Evolutionary conservation across 2,113 vertebrate genomes (phyloP).

Genomic region (Delphinus delphis): DNA sequence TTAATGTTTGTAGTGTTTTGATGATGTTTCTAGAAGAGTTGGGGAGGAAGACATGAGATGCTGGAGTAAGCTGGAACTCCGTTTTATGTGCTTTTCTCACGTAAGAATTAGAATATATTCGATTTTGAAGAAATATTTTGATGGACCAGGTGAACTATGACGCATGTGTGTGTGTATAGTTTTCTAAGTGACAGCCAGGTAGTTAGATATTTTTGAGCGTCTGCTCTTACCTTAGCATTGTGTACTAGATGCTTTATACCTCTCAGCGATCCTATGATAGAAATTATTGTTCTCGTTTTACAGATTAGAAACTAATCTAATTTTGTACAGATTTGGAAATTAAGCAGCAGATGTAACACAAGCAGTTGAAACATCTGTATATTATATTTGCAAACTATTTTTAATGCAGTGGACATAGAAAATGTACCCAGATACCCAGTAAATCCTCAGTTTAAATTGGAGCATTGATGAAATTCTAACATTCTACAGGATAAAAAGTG

Average conservation of each 20-base stretch:
- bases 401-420: neutral
- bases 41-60: neutral
- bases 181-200: neutral
- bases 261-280: accelerated
- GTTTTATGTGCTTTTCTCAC: neutral
- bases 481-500: neutral
- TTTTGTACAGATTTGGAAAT: neutral
- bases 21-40: neutral
- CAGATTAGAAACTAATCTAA: neutral
- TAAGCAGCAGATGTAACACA: neutral
- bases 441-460: neutral
- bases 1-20: neutral
- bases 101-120: neutral
- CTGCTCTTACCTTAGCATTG: neutral
- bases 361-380: neutral
- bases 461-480: neutral
- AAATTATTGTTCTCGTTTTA: neutral
- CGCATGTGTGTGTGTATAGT: neutral
- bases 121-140: neutral
- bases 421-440: neutral
- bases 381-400: neutral
- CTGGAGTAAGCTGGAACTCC: neutral
- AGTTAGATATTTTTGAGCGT: neutral
- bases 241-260: neutral
- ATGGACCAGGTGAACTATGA: neutral